A percentile compares a stretch with the other conserved stretches of the same genome.
These are phyloP conservation scores for Drosophila lowei DNA, from an alignment of 1,140 invertebrate species.

Conservation along the genomic window DNA sequence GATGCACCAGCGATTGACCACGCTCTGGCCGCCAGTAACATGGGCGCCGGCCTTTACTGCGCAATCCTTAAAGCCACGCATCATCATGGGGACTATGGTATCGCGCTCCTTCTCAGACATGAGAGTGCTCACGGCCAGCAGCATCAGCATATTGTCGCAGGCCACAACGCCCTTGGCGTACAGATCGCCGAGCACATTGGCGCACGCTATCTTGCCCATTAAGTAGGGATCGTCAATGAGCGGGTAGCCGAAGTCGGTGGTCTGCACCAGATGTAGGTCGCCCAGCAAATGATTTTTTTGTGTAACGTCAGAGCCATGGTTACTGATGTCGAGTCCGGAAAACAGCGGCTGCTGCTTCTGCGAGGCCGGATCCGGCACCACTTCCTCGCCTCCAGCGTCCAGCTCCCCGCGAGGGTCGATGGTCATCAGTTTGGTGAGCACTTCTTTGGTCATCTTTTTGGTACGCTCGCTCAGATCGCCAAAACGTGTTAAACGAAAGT, in stretches of 20 bases:
- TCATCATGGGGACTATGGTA: conserved; percentile 95
- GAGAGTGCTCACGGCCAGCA: conserved; percentile 96
- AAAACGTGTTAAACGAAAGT: conserved; percentile 98
- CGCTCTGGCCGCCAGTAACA: conserved; percentile 98
- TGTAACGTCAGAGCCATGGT: conserved; percentile 91
- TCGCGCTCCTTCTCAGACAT: conserved; percentile 98
- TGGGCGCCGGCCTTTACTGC: conserved; percentile 96
- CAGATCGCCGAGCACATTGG: conserved; percentile 98
- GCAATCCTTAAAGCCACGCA: conserved; percentile 87
- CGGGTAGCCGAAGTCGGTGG: conserved; percentile 99
- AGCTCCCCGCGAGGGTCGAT: conserved; percentile 84
- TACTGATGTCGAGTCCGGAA: conserved; percentile 91
- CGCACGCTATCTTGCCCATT: conserved; percentile 99
- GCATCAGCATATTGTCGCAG: conserved; percentile 99
- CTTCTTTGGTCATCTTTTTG: conserved; percentile 99
- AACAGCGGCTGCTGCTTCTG: conserved; percentile 94
- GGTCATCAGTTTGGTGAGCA: conserved; percentile 97
- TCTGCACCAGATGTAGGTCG: conserved; percentile 97
- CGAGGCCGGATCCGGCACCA: conserved; percentile 87
- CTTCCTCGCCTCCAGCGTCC: no score
- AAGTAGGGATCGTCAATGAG: conserved; percentile 99
- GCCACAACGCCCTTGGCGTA: conserved; percentile 99
- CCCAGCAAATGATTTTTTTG: conserved; percentile 85
- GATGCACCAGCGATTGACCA: conserved; percentile 98
- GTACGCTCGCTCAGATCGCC: conserved; percentile 99